Conservation (phyloP, 1,140 invertebrate species). For the Lepeophtheirus salmonis region DNA sequence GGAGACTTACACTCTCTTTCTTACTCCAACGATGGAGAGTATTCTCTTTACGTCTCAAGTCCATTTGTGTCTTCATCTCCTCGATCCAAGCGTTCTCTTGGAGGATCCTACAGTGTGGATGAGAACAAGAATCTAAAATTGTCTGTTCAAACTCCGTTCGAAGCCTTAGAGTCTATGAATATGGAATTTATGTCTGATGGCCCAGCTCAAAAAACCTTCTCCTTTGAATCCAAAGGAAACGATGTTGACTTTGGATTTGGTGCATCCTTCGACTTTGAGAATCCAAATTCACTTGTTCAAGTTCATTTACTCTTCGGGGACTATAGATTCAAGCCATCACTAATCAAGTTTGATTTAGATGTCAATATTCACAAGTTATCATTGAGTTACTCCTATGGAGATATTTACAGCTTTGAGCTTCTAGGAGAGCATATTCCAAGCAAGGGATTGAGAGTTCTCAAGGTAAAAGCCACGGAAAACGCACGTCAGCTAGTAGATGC, state of each 20-base stretch:
- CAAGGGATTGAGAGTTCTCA: not conserved
- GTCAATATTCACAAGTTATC: not conserved
- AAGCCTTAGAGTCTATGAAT: not conserved
- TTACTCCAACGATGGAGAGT: not conserved
- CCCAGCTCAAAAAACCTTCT: not conserved
- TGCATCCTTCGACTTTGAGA: not conserved
- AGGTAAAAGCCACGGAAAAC: not conserved
- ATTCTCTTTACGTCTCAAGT: not conserved
- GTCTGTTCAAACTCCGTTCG: conserved; percentile 2
- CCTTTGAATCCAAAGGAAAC: not conserved
- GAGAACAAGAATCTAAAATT: not conserved
- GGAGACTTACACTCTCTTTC: not conserved
- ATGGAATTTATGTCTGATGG: not conserved
- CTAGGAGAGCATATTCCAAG: not conserved
- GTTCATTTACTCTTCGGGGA: not conserved
- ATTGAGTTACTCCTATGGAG: not conserved
- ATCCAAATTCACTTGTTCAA: not conserved
- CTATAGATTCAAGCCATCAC: not conserved
- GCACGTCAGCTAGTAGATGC: not conserved
- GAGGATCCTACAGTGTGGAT: not conserved
- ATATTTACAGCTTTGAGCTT: not conserved
- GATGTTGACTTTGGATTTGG: not conserved
- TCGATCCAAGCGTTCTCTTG: not conserved
- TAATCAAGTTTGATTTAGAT: not conserved
- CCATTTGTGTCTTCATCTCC: not conserved